Evolutionary conservation across 2,113 vertebrate genomes (phyloP).

Genomic region (Brachirus orientalis): DNA sequence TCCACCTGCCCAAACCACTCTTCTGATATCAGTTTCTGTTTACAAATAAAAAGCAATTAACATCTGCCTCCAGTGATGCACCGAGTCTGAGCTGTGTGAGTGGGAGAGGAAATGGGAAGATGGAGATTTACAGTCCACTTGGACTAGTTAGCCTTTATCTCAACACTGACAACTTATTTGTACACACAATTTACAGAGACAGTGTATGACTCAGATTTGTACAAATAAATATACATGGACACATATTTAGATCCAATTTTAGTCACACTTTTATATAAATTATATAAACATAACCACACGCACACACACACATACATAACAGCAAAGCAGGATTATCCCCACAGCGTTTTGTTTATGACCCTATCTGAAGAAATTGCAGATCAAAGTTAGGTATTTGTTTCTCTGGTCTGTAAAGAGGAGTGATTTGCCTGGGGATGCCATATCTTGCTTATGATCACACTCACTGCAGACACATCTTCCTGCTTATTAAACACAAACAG

Average conservation of each 20-base stretch:
- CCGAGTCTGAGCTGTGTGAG: neutral
- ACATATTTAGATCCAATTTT: too few species aligned
- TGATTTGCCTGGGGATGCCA: constrained; percentile 40
- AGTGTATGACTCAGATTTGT: too few species aligned
- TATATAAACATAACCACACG: neutral
- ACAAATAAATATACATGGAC: too few species aligned
- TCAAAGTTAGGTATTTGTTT: constrained; percentile 57
- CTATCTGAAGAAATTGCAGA: constrained; percentile 46
- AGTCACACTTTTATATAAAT: too few species aligned
- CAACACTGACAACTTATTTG: too few species aligned
- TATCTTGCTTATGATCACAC: constrained; percentile 40
- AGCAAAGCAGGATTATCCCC: constrained; percentile 42
- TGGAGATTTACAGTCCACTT: constrained; percentile 7
- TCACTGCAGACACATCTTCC: neutral
- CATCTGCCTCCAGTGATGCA: constrained; percentile 4
- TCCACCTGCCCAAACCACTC: too few species aligned
- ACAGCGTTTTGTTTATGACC: constrained; percentile 38
- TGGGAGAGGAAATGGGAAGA: neutral
- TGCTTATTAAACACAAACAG: neutral
- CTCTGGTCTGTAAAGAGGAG: constrained; percentile 41
- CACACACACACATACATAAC: neutral
- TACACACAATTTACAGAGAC: too few species aligned
- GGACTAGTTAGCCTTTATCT: neutral
- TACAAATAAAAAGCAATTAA: constrained; percentile 26
- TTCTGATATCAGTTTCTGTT: constrained; percentile 1